Conservation (phyloP, 2,797 vertebrate species). For the Gambusia yucatana region DNA sequence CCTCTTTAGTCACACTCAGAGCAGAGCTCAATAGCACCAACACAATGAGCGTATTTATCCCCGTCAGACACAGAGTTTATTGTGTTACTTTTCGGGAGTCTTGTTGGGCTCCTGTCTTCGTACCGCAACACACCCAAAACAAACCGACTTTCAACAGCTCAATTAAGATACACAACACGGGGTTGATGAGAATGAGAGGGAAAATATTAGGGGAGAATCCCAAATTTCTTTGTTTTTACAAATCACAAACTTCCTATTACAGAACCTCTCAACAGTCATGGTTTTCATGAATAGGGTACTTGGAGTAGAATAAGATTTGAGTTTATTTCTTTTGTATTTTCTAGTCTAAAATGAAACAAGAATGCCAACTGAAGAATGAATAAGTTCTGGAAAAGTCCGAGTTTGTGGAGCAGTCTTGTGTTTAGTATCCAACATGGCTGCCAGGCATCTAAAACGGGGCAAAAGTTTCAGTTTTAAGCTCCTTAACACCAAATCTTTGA, state of each 20-base stretch:
- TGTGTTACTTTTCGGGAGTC: neutral
- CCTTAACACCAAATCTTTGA: neutral
- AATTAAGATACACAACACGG: neutral
- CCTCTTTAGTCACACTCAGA: constrained; percentile 25
- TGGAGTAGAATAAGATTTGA: neutral
- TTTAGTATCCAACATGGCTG: neutral
- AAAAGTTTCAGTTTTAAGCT: neutral
- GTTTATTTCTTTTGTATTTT: neutral
- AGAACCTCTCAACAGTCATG: neutral
- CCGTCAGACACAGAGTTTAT: neutral
- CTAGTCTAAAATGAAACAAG: neutral
- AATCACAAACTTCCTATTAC: neutral
- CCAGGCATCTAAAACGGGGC: too few species aligned
- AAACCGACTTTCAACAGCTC: neutral
- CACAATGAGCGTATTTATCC: constrained; percentile 1
- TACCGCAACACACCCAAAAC: neutral
- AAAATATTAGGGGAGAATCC: neutral
- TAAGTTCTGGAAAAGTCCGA: too few species aligned
- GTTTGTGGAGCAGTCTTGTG: too few species aligned
- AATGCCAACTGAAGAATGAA: neutral
- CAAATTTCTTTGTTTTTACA: neutral
- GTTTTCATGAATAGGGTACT: neutral
- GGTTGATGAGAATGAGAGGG: neutral
- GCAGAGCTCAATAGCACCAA: constrained; percentile 22
- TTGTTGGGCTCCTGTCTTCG: neutral